A percentile compares a stretch with the other conserved stretches of the same genome.
Evolutionary conservation across 2,888 invertebrate genomes (phyloP).

Genomic region (Zhengitettix transpicula): DNA sequence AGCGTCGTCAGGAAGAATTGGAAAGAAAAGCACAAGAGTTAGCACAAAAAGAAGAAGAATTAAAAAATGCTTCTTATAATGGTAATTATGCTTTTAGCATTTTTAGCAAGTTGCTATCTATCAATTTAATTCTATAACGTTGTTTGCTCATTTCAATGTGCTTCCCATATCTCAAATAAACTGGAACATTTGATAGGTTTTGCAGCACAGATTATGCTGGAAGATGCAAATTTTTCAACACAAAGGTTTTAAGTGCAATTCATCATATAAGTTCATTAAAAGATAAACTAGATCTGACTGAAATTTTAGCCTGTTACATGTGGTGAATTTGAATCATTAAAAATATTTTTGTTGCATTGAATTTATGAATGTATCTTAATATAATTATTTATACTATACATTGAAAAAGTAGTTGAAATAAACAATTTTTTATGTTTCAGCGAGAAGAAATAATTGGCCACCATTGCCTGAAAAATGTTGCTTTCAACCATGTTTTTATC

Average conservation of each 20-base stretch:
- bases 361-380: neutral
- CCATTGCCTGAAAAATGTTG: slow-evolving; percentile 87
- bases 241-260: no score
- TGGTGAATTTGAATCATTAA: neutral
- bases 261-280: no score
- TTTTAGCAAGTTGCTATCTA: no score
- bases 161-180: no score
- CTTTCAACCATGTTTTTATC: slow-evolving; percentile 96
- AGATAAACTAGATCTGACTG: no score
- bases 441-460: slow-evolving; percentile 91
- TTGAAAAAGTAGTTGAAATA: neutral
- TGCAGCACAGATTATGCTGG: no score
- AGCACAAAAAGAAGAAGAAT: slow-evolving; percentile 74
- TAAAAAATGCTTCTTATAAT: slow-evolving; percentile 37
- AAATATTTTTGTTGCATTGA: neutral
- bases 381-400: neutral
- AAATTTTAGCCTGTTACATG: no score
- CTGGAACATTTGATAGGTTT: no score
- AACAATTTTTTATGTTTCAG: slow-evolving; percentile 22
- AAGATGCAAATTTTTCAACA: no score
- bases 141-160: no score
- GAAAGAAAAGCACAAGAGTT: slow-evolving; percentile 84
- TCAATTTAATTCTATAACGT: no score
- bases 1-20: slow-evolving; percentile 76
- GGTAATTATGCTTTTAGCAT: slow-evolving; percentile 19